phyloP scores from a whole-genome alignment of 2,888 invertebrate species.

The Rotaria magnacalcarata region DNA sequence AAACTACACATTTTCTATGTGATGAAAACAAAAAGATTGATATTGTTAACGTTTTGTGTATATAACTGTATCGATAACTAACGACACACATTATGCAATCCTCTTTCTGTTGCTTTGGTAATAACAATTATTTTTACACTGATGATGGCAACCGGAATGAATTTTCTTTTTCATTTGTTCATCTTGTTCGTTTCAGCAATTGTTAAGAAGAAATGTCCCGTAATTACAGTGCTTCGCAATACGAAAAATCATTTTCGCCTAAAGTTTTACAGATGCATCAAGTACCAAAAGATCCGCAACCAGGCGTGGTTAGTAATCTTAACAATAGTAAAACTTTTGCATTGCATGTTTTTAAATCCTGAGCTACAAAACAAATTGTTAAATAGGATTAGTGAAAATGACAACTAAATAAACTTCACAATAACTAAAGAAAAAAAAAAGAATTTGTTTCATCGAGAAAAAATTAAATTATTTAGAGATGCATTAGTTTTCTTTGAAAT shows the following conservation, averaged over 20 bases:
- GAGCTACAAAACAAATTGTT: no score
- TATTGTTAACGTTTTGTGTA: not conserved
- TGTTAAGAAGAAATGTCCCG: conserved; percentile 24
- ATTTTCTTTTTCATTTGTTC: not conserved
- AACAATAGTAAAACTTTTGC: no score
- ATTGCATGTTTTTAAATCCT: no score
- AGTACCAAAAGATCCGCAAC: conserved; percentile 50
- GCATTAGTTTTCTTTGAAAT: no score
- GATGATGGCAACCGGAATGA: not conserved
- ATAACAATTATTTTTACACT: not conserved
- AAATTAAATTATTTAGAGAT: not conserved
- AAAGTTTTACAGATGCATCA: conserved; percentile 56
- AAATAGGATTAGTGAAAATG: no score
- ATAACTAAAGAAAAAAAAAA: no score
- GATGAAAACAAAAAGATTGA: no score
- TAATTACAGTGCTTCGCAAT: conserved; percentile 50
- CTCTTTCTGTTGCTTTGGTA: conserved; percentile 3
- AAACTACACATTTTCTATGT: not conserved
- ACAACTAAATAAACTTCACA: no score
- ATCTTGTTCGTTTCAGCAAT: not conserved
- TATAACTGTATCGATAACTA: not conserved
- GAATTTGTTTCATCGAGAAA: not conserved
- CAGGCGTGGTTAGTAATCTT: conserved; percentile 47
- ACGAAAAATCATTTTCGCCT: conserved; percentile 54
- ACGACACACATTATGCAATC: not conserved